phyloP scores from a whole-genome alignment of 2,797 vertebrate species.

The Rhynchonycteris naso region DNA sequence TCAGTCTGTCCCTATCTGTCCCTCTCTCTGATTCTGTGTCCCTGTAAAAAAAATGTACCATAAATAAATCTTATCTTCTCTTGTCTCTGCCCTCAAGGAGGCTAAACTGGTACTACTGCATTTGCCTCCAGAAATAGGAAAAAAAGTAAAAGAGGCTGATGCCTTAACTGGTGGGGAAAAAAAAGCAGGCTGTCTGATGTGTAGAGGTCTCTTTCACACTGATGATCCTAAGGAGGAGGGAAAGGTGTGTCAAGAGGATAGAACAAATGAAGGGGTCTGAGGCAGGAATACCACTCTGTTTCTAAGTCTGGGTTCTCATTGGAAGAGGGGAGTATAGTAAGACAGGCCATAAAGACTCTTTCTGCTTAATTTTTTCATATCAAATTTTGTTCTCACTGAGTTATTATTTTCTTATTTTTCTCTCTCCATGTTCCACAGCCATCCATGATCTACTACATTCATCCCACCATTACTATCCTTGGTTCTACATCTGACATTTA shows the following conservation, averaged over 20 bases:
- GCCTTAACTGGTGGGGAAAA: not conserved
- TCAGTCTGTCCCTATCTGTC: too few relatives aligned
- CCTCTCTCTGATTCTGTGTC: too few relatives aligned
- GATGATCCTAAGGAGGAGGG: not conserved
- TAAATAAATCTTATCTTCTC: constrained; percentile 76
- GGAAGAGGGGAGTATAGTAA: not conserved
- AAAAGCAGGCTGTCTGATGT: fast-evolving
- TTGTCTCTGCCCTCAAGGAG: constrained; percentile 77
- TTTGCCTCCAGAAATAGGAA: constrained; percentile 2
- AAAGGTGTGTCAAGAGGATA: not conserved
- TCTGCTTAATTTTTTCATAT: not conserved
- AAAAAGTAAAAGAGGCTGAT: not conserved
- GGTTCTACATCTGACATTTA: not conserved
- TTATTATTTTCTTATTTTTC: not conserved
- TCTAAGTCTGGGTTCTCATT: not conserved
- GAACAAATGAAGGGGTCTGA: not conserved
- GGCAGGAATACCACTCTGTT: not conserved
- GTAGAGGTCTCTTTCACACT: not conserved
- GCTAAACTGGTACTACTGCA: constrained; percentile 46
- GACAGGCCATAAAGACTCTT: not conserved
- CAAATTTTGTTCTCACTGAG: not conserved
- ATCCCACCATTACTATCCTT: not conserved
- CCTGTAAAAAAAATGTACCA: constrained; percentile 75
- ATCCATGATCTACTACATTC: not conserved
- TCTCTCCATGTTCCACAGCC: not conserved